Conservation (phyloP, 2,113 vertebrate genomes). For the Dicaeum eximium region DNA sequence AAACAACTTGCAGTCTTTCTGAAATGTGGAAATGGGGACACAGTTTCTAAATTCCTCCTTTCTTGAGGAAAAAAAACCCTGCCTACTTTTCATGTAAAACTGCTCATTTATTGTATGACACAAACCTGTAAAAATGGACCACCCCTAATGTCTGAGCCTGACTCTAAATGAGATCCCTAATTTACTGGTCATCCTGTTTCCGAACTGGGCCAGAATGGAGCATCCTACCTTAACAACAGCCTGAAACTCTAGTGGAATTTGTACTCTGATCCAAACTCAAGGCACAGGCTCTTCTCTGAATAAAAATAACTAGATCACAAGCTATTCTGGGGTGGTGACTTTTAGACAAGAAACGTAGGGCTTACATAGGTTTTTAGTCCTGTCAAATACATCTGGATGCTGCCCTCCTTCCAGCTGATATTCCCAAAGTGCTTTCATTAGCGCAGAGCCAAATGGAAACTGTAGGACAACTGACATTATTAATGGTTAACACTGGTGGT, state of each 20-base stretch:
- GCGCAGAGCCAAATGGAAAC: background rate
- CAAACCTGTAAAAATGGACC: background rate
- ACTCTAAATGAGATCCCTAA: background rate
- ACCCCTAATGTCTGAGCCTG: background rate
- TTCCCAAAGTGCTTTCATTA: background rate
- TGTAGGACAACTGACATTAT: background rate
- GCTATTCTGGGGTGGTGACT: constrained; percentile 53
- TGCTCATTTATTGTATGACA: background rate
- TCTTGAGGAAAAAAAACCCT: background rate
- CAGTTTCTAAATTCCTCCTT: background rate
- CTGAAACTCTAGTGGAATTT: constrained; percentile 16
- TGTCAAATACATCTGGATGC: constrained; percentile 3
- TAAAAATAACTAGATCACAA: constrained; percentile 55
- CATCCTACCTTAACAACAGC: constrained; percentile 52
- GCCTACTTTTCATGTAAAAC: background rate
- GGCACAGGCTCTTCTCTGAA: constrained; percentile 37
- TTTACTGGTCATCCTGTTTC: background rate
- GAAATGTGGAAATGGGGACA: background rate
- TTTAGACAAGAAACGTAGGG: background rate
- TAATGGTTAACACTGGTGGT: background rate
- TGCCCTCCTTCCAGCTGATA: background rate
- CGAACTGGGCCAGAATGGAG: background rate
- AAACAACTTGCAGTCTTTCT: background rate
- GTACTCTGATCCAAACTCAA: constrained; percentile 1
- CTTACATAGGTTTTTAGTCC: background rate